A percentile compares a stretch with the other conserved stretches of the same genome.
Conservation (phyloP, 2,797 vertebrate genomes). For the Myripristis jacobus region DNA sequence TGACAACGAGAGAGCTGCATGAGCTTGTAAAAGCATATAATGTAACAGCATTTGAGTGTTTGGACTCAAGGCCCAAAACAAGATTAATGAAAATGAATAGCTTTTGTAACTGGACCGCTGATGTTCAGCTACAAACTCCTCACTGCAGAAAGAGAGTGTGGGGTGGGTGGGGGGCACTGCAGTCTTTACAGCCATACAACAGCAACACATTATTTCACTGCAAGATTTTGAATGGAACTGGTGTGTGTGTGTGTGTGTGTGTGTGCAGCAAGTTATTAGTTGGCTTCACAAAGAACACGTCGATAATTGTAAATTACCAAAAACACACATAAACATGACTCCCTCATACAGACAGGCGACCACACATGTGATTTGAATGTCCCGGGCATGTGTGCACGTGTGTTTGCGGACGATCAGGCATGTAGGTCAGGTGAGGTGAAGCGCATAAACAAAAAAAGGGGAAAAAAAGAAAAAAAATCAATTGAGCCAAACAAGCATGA, state of each 20-base stretch:
- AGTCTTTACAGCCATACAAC: constrained; percentile 3
- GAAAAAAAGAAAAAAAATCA: constrained; percentile 38
- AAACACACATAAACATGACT: neutral
- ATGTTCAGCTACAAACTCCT: neutral
- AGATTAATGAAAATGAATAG: constrained; percentile 18
- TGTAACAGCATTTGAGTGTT: too few relatives aligned
- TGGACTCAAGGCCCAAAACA: neutral
- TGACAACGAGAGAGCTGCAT: too few relatives aligned
- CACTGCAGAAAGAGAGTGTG: neutral
- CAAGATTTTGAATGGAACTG: constrained; percentile 6
- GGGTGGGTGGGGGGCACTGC: neutral
- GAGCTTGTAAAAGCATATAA: too few relatives aligned
- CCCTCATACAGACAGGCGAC: neutral
- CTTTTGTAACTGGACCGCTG: neutral
- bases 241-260: too few relatives aligned
- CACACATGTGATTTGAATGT: neutral
- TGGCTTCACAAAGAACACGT: constrained; percentile 4
- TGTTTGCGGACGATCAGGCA: constrained; percentile 17
- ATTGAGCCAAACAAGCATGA: constrained; percentile 52
- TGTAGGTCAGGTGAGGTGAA: constrained; percentile 10
- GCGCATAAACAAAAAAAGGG: constrained; percentile 10
- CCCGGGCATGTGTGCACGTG: neutral
- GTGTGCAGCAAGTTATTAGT: neutral
- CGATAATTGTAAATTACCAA: constrained; percentile 1
- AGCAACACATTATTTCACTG: neutral